Conservation (phyloP, 2,113 vertebrate species). For the Burhinus bistriatus region DNA sequence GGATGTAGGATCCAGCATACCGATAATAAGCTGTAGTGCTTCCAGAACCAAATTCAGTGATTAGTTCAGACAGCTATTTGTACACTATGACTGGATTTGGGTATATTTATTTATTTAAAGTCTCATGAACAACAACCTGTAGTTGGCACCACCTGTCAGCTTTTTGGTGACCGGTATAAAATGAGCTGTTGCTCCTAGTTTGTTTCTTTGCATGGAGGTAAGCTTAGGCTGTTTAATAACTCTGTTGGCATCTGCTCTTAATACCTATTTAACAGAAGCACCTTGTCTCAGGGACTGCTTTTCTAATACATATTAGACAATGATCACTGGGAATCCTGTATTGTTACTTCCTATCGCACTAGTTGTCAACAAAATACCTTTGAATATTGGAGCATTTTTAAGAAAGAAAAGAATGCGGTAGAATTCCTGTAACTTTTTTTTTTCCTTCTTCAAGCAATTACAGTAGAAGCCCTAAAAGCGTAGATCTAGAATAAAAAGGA, state of each 20-base stretch:
- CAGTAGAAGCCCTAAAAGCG: not conserved
- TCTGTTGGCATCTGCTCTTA: not conserved
- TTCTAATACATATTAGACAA: not conserved
- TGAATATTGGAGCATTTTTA: not conserved
- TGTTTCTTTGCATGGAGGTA: not conserved
- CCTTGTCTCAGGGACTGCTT: not conserved
- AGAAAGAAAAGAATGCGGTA: not conserved
- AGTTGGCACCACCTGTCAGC: not conserved
- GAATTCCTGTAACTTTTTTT: not conserved
- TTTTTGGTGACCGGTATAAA: not conserved
- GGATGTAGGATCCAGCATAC: rapidly evolving
- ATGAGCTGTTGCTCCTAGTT: not conserved
- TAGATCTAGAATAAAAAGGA: not conserved
- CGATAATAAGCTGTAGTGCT: not conserved
- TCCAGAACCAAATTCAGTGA: not conserved
- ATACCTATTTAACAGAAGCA: not conserved
- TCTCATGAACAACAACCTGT: not conserved
- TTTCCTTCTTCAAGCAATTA: not conserved
- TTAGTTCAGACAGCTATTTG: not conserved
- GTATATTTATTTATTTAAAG: not conserved
- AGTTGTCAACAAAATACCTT: not conserved
- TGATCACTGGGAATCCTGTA: not conserved
- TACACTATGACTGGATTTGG: not conserved
- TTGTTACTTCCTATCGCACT: not conserved
- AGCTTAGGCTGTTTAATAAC: not conserved